phyloP scores from a whole-genome alignment of 2,888 invertebrate genomes.

The Muscina levida region DNA sequence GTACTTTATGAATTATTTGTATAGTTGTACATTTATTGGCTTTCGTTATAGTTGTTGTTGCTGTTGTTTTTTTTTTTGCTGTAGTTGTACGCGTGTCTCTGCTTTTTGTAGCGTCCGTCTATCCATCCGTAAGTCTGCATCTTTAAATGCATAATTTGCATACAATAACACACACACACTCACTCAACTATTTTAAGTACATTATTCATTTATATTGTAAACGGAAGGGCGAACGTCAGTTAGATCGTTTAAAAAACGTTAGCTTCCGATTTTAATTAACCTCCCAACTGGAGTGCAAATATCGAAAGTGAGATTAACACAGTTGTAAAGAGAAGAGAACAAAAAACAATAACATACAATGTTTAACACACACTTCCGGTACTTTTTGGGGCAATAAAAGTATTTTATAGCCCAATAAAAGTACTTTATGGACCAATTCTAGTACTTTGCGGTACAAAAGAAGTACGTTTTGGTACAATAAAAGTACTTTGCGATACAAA shows the following conservation, averaged over 20 bases:
- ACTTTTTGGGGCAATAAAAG: no score
- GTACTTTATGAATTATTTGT: conserved; percentile 60
- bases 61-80: not conserved
- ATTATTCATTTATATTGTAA: not conserved
- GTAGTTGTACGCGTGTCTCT: conserved; percentile 29
- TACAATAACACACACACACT: not conserved
- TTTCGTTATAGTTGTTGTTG: conserved; percentile 22
- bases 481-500: no score
- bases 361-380: no score
- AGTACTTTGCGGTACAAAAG: no score
- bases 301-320: no score
- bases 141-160: conserved; percentile 35
- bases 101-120: not conserved
- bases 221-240: not conserved
- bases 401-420: no score
- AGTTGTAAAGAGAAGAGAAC: no score
- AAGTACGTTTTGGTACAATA: no score
- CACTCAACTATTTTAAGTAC: not conserved
- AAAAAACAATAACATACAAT: no score
- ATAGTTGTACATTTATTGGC: conserved; percentile 51
- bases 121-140: conserved; percentile 13
- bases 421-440: no score
- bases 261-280: conserved; percentile 44
- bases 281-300: conserved; percentile 10
- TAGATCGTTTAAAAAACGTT: conserved; percentile 4